phyloP scores from a whole-genome alignment of 2,797 vertebrate genomes.

The Nyctalus aviator region DNA sequence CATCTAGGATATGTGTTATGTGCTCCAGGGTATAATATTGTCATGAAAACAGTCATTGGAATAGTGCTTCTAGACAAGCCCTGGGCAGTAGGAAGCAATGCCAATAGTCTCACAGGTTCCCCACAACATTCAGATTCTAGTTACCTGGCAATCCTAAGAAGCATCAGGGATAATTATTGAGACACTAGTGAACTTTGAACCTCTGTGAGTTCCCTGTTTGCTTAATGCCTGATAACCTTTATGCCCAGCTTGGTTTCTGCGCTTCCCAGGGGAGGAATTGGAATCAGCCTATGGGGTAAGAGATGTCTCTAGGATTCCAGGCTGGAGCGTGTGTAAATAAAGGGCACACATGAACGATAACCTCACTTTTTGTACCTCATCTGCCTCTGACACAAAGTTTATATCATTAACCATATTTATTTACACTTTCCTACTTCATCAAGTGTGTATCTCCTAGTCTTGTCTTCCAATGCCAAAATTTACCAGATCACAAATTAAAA shows the following conservation, averaged over 20 bases:
- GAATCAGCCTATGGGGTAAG: slow-evolving; percentile 72
- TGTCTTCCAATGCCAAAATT: slow-evolving; percentile 31
- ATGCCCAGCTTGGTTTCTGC: slow-evolving; percentile 60
- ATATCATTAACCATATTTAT: slow-evolving; percentile 57
- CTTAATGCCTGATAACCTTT: slow-evolving; percentile 68
- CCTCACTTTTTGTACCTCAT: slow-evolving; percentile 49
- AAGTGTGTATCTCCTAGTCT: slow-evolving; percentile 56
- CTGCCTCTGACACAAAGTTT: slow-evolving; percentile 39
- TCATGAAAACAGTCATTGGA: not conserved
- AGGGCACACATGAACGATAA: slow-evolving; percentile 49
- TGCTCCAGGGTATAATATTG: slow-evolving; percentile 36
- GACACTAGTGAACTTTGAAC: slow-evolving; percentile 69
- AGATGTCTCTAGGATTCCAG: slow-evolving; percentile 66
- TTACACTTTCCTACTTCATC: slow-evolving; percentile 33
- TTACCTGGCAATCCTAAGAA: slow-evolving; percentile 22
- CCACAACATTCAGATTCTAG: not conserved
- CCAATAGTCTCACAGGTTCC: not conserved
- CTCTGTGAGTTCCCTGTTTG: slow-evolving; percentile 73
- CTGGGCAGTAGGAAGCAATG: slow-evolving; percentile 20
- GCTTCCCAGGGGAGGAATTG: slow-evolving; percentile 74
- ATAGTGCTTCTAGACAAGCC: slow-evolving; percentile 14
- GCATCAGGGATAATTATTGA: slow-evolving; percentile 15
- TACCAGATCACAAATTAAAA: slow-evolving; percentile 51
- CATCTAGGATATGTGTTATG: not conserved
- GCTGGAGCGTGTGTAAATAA: slow-evolving; percentile 63